Percentiles rank a stretch among this genome's conserved stretches.
These are phyloP conservation scores for Pseudochromis fuscus DNA, from an alignment of 2,797 vertebrate genomes.

Conservation along the genomic window DNA sequence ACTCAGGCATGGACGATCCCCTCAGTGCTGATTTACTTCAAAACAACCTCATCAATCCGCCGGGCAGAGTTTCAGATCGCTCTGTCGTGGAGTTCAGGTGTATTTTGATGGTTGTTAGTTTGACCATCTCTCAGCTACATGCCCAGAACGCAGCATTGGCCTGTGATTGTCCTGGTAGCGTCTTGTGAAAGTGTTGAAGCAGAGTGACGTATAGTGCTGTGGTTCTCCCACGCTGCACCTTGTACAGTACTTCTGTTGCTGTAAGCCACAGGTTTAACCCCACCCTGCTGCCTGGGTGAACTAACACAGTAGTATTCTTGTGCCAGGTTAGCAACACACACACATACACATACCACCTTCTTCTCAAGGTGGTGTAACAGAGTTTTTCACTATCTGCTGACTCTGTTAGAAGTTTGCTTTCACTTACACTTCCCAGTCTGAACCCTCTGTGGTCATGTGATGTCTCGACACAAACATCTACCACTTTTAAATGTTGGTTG, in stretches of 20 bases:
- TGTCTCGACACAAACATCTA: background rate
- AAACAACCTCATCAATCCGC: constrained; percentile 45
- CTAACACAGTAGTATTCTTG: constrained; percentile 67
- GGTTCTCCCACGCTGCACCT: constrained; percentile 20
- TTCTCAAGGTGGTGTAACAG: constrained; percentile 42
- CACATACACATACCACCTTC: constrained; percentile 15
- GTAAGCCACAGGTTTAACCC: constrained; percentile 39
- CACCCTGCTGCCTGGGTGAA: constrained; percentile 44
- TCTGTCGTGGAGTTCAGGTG: constrained; percentile 33
- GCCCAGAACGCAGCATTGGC: constrained; percentile 24
- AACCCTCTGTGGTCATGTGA: constrained; percentile 45
- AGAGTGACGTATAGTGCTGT: background rate
- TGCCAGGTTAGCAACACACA: constrained; percentile 32
- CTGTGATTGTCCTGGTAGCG: constrained; percentile 41
- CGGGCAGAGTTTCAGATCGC: constrained; percentile 42
- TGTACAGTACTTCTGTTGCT: constrained; percentile 35
- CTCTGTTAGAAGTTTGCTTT: constrained; percentile 40
- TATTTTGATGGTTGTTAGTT: constrained; percentile 41
- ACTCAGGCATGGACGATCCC: constrained; percentile 48
- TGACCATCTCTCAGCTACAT: constrained; percentile 1
- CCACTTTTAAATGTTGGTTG: background rate
- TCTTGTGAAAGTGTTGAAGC: constrained; percentile 21
- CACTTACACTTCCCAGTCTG: constrained; percentile 37
- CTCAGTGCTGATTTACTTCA: constrained; percentile 61
- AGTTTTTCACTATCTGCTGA: constrained; percentile 23